Base-by-base conservation (phyloP, 64 coral and sea anemone species). In the Pocillopora verrucosa region DNA sequence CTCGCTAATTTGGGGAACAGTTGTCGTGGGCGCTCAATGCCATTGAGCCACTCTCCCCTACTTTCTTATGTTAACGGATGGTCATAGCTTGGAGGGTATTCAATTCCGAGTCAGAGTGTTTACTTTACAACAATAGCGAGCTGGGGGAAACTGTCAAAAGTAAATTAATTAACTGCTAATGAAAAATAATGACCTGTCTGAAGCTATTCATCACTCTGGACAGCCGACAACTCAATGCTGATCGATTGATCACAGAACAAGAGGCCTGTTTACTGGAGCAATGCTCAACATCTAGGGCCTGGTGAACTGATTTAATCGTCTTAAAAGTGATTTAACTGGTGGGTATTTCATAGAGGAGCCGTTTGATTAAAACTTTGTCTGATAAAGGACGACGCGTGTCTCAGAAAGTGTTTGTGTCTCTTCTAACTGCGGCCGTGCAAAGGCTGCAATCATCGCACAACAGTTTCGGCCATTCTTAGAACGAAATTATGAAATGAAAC, bases 111-210 rank as follows among this genome's bases (percentile, higher is more conserved):
- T 81, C 60, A 3, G 68, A 20, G 16, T 58, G 45, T 85, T 85
- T 85, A 85, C 82, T 85, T 85, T 72, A 13, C 2, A 85, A 72
- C 63, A 85, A 85, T 72, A 85, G 36, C 64, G 16, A 57, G 22
- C 22, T 7, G 13, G 41, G 19, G 72, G 64, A 20, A 85, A 72
- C 82, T 73, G 82, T 85, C 82, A 85, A 85, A 85, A 85, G 82
- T 14, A 85, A 72, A 85, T 85, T 85, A 85, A 85, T 85, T 85
- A 72, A 72, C 82, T 85, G 65, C 36, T 85, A 85, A 85, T 85
- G 82, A 85, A 85, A 84, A 72, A 57, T 85, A 70, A 85, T 85
- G 38, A 68, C 45, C 13, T n/a, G 41, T 57, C 65, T 85, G 56
- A 22, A 22, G 36, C 36, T 12, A 85, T 85, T 45, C 82, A 85